phyloP scores from a whole-genome alignment of 2,888 invertebrate genomes.

The Rotaria sp. region DNA sequence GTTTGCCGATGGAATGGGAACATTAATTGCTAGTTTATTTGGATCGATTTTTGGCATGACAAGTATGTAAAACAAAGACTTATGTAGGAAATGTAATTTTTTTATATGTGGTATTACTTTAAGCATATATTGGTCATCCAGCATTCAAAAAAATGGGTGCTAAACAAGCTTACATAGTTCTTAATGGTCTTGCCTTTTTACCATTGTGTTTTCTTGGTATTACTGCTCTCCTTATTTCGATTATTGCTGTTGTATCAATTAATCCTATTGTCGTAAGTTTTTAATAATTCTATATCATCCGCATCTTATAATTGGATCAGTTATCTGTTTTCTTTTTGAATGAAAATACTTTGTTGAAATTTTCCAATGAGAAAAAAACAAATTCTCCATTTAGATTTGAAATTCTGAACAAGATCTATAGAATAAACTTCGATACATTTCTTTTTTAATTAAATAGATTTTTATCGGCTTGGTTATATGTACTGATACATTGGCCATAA shows the following conservation, averaged over 20 bases:
- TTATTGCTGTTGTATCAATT: not conserved
- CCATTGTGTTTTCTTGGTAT: conserved; percentile 15
- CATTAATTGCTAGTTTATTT: not conserved
- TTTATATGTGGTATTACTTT: not conserved
- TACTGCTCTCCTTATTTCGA: not conserved
- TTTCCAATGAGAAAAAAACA: too few species aligned
- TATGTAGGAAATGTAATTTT: not conserved
- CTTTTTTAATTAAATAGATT: not conserved
- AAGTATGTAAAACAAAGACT: not conserved
- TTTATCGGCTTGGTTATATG: conserved; percentile 9
- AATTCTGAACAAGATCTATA: too few species aligned
- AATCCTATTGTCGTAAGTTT: not conserved
- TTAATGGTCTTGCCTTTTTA: not conserved
- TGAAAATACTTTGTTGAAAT: too few species aligned
- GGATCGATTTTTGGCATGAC: conserved; percentile 19
- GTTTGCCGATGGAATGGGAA: conserved; percentile 12
- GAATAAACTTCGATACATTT: too few species aligned
- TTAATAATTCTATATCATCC: too few species aligned
- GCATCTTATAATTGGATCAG: too few species aligned
- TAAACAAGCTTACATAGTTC: not conserved
- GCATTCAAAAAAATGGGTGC: conserved; percentile 27
- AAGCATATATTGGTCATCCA: conserved; percentile 14
- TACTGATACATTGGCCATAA: not conserved
- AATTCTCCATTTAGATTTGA: too few species aligned
- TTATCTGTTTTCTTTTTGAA: too few species aligned